phyloP scores from a whole-genome alignment of 2,888 invertebrate genomes.

The Cistogaster globosa region DNA sequence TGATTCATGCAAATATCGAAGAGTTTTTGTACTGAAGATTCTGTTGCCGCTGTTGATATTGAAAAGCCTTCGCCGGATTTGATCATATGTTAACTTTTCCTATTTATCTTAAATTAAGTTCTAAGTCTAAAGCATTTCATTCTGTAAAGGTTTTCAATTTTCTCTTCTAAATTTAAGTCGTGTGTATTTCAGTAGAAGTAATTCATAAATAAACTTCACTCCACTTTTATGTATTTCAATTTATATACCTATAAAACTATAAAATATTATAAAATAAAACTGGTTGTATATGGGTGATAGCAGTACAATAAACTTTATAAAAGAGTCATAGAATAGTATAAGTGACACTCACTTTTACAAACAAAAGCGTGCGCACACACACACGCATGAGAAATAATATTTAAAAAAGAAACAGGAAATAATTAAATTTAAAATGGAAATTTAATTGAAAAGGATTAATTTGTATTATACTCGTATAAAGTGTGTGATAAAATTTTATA shows the following conservation, averaged over 20 bases:
- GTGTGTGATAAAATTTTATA: conserved; percentile 15
- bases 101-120: too few species aligned
- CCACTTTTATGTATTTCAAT: conserved; percentile 36
- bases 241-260: conserved; percentile 8
- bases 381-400: background rate
- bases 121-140: too few species aligned
- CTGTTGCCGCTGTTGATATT: too few species aligned
- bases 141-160: background rate
- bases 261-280: background rate
- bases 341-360: background rate
- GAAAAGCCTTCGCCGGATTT: too few species aligned
- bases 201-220: conserved; percentile 52
- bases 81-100: too few species aligned
- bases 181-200: conserved; percentile 43
- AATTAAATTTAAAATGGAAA: conserved; percentile 75
- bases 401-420: conserved; percentile 71
- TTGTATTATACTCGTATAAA: conserved; percentile 36
- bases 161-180: background rate
- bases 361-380: background rate
- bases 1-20: too few species aligned
- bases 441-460: conserved; percentile 74
- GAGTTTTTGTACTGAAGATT: too few species aligned
- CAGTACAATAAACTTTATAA: conserved; percentile 4
- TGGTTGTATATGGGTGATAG: background rate
- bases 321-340: background rate